Evolutionary conservation across 2,113 vertebrate genomes (phyloP), one percentile per base, ranked within the genome.

Genomic region (Prionailurus viverrinus): DNA sequence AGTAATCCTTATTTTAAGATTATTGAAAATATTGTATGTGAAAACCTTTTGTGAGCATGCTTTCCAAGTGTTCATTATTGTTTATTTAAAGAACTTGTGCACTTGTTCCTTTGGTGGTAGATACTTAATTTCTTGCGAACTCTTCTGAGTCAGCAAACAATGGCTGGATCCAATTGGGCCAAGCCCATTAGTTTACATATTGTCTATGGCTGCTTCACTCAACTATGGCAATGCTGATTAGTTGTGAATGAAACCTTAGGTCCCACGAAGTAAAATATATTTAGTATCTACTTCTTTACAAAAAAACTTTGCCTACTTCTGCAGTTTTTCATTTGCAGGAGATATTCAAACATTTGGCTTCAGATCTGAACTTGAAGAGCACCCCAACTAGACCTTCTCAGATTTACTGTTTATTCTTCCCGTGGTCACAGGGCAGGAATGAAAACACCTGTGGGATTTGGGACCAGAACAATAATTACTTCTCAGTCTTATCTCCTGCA

Each of bases 401-500:
- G 76, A 68, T 92, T 94, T 78, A 66, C 80, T 92, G 31, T 96
- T 97, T 91, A 93, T 93, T 98, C 98, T 98, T 96, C 97, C 66
- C 74, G 1, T 84, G 95, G 96, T 98, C 96, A 80, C 31, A 48
- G 88, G 93, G 97, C 80, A 97, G 92, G 78, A 97, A 97, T 36
- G 84, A 96, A 96, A 97, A 98, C 97, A 98, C 98, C 96, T 98
- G 98, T 98, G 97, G 98, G 93, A 98, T 95, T 94, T 97, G 74
- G 82, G 97, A 89, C 92, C 90, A 95, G 94, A 94, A 97, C 97
- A 98, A 98, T 97, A 98, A 98, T 97, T 98, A 98, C 98, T 98
- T 98, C 87, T 98, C 97, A 96, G 95, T 97, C 97, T 98, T 98
- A 83, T 98, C 98, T 98, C 91, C 76, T 66, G 95, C 88, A 97